Conservation (phyloP, 2,113 vertebrate species). For the Prietella phreatophila region DNA sequence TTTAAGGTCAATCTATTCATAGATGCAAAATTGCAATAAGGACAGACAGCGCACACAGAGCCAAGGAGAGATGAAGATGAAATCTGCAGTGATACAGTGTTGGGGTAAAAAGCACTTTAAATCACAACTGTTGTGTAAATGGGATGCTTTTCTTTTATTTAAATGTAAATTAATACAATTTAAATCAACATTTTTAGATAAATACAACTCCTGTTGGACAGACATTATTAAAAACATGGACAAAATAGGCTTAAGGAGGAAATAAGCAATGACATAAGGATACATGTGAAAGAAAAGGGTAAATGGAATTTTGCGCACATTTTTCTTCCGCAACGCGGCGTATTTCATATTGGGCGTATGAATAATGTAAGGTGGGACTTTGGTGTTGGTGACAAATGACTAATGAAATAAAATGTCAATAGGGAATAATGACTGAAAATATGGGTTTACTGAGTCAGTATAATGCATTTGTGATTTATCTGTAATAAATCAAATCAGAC, state of each 20-base stretch:
- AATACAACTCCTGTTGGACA: neutral
- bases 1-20: slow-evolving; percentile 45
- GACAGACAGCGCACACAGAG: neutral
- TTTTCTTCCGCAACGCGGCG: neutral
- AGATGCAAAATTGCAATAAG: slow-evolving; percentile 49
- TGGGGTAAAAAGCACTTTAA: neutral
- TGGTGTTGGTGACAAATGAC: neutral
- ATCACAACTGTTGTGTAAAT: neutral
- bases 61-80: neutral
- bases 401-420: neutral
- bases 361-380: neutral
- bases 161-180: neutral
- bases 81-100: neutral
- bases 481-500: neutral
- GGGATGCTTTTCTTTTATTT: neutral
- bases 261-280: neutral
- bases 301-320: neutral
- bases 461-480: neutral
- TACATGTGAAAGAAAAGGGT: neutral
- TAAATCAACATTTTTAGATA: neutral
- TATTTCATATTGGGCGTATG: neutral
- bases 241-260: neutral
- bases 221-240: neutral
- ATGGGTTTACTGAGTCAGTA: neutral
- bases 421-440: neutral